Evolutionary conservation across 2,888 invertebrate species (phyloP).

Genomic region (Gymnocheta viridis): DNA sequence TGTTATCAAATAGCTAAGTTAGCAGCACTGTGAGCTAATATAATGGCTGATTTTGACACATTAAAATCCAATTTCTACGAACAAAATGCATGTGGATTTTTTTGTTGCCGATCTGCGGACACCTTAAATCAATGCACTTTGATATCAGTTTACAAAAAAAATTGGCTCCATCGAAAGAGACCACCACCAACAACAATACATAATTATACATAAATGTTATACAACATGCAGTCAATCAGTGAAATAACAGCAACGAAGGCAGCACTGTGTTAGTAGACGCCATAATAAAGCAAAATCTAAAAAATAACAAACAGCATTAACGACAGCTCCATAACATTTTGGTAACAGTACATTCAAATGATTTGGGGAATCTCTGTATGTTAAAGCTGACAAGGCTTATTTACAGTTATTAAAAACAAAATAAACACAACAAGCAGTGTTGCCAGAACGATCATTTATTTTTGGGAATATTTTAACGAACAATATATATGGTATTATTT

Average conservation of each 20-base stretch:
- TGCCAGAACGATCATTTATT: not conserved
- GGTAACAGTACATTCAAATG: not conserved
- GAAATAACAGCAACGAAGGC: constrained; percentile 20
- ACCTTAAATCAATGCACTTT: no score
- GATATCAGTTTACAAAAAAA: constrained; percentile 34
- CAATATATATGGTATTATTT: no score
- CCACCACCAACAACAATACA: constrained; percentile 16
- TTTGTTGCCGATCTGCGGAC: no score
- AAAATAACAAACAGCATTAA: constrained; percentile 7
- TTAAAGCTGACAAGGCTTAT: not conserved
- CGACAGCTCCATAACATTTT: constrained; percentile 14
- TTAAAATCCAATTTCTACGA: no score
- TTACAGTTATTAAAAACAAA: constrained; percentile 17
- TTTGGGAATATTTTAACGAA: no score
- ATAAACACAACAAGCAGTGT: not conserved
- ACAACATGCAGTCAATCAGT: not conserved
- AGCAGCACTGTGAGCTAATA: no score
- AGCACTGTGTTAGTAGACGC: not conserved
- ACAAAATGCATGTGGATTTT: no score
- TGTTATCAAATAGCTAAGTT: no score
- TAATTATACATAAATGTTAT: not conserved
- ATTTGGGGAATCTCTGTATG: constrained; percentile 3
- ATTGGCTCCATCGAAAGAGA: constrained; percentile 51
- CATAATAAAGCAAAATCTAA: constrained; percentile 1
- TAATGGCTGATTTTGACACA: no score